phyloP scores from a whole-genome alignment of 2,797 vertebrate species.

The Falco cherrug region DNA sequence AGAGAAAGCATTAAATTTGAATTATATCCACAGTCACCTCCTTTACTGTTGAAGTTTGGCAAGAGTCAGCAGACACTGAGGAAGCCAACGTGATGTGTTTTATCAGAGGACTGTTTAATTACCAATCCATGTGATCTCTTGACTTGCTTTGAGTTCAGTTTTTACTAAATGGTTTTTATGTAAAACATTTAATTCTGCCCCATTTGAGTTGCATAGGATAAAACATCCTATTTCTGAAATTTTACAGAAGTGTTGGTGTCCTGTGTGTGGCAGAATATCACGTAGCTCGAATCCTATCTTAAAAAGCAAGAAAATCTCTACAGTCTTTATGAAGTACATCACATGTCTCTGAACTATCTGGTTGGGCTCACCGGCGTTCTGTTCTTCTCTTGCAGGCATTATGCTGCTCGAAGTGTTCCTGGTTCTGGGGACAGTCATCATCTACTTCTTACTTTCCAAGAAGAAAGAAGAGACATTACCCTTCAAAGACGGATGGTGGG shows the following conservation, averaged over 20 bases:
- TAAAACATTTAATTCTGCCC: not conserved
- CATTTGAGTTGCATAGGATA: not conserved
- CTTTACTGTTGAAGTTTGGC: not conserved
- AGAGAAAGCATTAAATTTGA: not conserved
- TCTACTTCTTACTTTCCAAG: slow-evolving; percentile 68
- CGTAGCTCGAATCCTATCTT: not conserved
- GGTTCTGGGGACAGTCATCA: slow-evolving; percentile 47
- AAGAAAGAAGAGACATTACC: slow-evolving; percentile 68
- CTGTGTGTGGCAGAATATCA: not conserved
- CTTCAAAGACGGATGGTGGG: slow-evolving; percentile 81
- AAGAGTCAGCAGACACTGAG: not conserved
- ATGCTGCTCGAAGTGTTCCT: slow-evolving; percentile 73
- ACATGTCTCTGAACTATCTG: not conserved
- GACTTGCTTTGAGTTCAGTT: not conserved
- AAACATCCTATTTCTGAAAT: not conserved
- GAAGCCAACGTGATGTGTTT: not conserved
- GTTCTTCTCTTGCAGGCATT: slow-evolving; percentile 49
- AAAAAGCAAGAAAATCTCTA: not conserved
- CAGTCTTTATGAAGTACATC: not conserved
- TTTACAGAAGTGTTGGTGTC: not conserved
- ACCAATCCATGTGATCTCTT: not conserved
- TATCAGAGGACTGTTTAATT: not conserved
- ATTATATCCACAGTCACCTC: not conserved
- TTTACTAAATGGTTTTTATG: not conserved
- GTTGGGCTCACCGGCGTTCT: not conserved